A percentile compares a stretch with the other conserved stretches of the same genome.
Evolutionary conservation across 2,888 invertebrate genomes (phyloP).

Genomic region (Pheosia tremula): DNA sequence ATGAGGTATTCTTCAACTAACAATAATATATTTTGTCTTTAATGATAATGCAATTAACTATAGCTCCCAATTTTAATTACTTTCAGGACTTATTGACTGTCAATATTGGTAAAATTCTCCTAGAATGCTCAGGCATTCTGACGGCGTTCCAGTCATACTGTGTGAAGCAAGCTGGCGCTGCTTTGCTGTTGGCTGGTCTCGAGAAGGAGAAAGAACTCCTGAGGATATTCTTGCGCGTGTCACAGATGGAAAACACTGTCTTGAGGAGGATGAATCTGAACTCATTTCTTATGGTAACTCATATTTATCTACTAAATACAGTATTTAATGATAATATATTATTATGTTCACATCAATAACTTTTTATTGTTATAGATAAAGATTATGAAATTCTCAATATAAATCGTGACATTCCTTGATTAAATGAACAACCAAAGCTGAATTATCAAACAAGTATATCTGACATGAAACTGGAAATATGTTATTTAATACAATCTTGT

Average conservation of each 20-base stretch:
- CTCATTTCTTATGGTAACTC: constrained; percentile 95
- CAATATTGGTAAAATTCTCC: constrained; percentile 95
- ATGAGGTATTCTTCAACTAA: constrained; percentile 78
- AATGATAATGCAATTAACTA: not conserved
- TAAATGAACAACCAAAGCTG: too few relatives aligned
- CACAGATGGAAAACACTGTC: constrained; percentile 98
- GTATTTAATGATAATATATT: too few relatives aligned
- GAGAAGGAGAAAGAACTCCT: constrained; percentile 98
- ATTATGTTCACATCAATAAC: too few relatives aligned
- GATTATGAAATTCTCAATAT: too few relatives aligned
- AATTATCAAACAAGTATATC: too few relatives aligned
- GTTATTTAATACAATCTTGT: too few relatives aligned
- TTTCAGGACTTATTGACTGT: constrained; percentile 91
- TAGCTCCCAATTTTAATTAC: constrained; percentile 6
- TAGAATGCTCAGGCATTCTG: constrained; percentile 96
- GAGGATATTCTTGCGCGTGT: constrained; percentile 96
- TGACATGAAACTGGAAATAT: too few relatives aligned
- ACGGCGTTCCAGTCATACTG: constrained; percentile 98
- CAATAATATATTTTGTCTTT: not conserved
- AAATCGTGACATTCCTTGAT: too few relatives aligned
- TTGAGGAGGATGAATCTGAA: constrained; percentile 97
- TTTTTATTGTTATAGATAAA: too few relatives aligned
- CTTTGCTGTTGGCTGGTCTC: constrained; percentile 93
- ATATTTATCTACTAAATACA: not conserved
- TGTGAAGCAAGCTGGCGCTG: constrained; percentile 95